Percentiles rank a stretch among this genome's conserved stretches.
phyloP scores from a whole-genome alignment of 2,888 invertebrate species.

The Stramonita haemastoma region DNA sequence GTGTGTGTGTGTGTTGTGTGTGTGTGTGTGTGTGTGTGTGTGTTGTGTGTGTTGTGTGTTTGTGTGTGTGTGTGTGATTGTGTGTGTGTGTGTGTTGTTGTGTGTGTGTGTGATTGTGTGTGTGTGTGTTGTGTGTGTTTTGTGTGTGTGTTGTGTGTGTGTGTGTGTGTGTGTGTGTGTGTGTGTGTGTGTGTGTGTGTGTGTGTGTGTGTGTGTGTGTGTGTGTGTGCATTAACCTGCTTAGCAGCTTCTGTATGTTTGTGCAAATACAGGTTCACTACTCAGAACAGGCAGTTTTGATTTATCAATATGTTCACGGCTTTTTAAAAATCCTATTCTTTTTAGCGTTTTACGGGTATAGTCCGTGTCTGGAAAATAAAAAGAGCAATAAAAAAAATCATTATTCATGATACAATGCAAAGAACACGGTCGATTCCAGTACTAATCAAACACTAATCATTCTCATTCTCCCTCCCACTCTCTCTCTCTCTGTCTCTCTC shows the following conservation, averaged over 20 bases:
- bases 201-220: conserved; percentile 1
- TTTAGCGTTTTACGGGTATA: background rate
- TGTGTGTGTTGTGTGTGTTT: background rate
- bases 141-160: background rate
- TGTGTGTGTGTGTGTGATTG: background rate
- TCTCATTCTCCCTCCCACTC: background rate
- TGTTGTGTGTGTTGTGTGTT: background rate
- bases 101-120: background rate
- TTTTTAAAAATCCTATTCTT: background rate
- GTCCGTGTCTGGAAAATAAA: no score
- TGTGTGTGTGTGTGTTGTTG: no score
- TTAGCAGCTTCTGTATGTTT: background rate
- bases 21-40: background rate
- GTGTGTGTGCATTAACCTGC: background rate
- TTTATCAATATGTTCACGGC: no score
- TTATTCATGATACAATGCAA: no score
- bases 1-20: background rate
- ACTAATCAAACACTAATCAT: background rate
- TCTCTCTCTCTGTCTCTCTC: background rate
- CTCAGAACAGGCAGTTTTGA: no score
- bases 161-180: background rate
- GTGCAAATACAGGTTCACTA: background rate
- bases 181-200: background rate
- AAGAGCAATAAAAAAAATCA: no score
- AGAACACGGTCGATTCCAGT: no score